Evolutionary conservation across 2,113 vertebrate genomes (phyloP), one percentile per base, ranked within the genome.

Genomic region (Capreolus pygargus): DNA sequence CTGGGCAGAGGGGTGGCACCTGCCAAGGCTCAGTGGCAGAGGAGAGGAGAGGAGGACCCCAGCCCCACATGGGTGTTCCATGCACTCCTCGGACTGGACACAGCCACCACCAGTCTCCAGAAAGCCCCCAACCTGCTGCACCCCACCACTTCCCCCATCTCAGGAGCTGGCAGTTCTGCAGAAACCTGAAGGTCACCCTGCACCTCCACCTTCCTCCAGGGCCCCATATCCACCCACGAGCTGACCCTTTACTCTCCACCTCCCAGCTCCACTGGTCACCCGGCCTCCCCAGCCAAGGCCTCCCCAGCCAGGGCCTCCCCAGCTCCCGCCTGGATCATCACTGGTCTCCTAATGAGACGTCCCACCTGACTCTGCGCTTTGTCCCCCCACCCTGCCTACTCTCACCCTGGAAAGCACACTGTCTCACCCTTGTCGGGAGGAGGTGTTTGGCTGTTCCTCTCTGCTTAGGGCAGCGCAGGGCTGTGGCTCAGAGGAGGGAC

Each of bases 341-440:
- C 6, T 30, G 9, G 36, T 17, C 64, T 89, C 39, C 55, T 64
- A 14, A 10, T 0, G 0, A 21, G 45, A 61, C 12, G 7, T 17
- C 33, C 55, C 12, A 4, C 19, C 36, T 5, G 27, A 47, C 36
- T 19, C 1, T 33, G 36, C 52, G 43, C 19, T 3, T 70, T 70
- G 67, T 70, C 3, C 19, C 0, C 8, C 1, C 0, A 3, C 1
- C 57, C 79, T 36, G 0, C 13, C 7, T 2, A 1, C 55, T 7
- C 28, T 47, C 19, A 58, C 10, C 13, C 28, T 3, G 10, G 39
- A 27, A 15, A 50, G 45, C 47, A 19, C 0, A 3, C 33, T 13
- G 14, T 43, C 50, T 55, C 23, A 36, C 57, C 50, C 55, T 39
- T 36, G 39, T 17, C 4, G 2, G 33, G 14, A 58, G 50, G 21